Evolutionary conservation across 2,888 invertebrate species (phyloP).

Genomic region (Phorcus lineatus): DNA sequence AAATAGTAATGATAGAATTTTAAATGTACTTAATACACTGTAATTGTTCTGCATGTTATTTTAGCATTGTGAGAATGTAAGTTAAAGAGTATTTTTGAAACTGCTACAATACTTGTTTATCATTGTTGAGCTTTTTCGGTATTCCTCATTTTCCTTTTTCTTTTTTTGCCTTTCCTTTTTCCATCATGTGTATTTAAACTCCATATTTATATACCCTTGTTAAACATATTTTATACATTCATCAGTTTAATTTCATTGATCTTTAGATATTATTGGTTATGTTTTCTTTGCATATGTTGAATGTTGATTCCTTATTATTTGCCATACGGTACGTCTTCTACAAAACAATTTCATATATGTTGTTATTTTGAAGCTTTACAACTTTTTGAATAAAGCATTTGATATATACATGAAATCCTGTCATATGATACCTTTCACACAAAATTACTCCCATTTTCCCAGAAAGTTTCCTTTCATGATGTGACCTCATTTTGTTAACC

Average conservation of each 20-base stretch:
- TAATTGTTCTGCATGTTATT: conserved; percentile 12
- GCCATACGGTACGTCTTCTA: conserved; percentile 16
- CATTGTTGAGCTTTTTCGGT: conserved; percentile 1
- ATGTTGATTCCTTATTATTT: conserved; percentile 24
- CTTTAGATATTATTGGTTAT: conserved; percentile 26
- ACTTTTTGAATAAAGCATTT: conserved; percentile 18
- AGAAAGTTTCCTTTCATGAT: too few species aligned
- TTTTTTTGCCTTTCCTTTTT: background rate
- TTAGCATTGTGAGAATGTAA: conserved; percentile 17
- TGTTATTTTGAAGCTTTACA: conserved; percentile 8
- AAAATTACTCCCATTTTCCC: too few species aligned
- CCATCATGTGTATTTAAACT: conserved; percentile 29
- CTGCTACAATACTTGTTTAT: background rate
- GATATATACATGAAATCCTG: too few species aligned
- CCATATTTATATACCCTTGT: conserved; percentile 32
- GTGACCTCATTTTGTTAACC: too few species aligned
- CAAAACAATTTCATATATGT: conserved; percentile 20
- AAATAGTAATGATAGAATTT: conserved; percentile 15
- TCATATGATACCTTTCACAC: too few species aligned
- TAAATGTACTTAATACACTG: conserved; percentile 14
- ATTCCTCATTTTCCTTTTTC: background rate
- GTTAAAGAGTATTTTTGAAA: conserved; percentile 21
- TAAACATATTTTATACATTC: conserved; percentile 29
- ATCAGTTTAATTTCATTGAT: conserved; percentile 27
- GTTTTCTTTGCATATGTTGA: conserved; percentile 25